Evolutionary conservation across 2,888 invertebrate species (phyloP), one percentile per base, ranked within the genome.

Genomic region (Netelia virgata): DNA sequence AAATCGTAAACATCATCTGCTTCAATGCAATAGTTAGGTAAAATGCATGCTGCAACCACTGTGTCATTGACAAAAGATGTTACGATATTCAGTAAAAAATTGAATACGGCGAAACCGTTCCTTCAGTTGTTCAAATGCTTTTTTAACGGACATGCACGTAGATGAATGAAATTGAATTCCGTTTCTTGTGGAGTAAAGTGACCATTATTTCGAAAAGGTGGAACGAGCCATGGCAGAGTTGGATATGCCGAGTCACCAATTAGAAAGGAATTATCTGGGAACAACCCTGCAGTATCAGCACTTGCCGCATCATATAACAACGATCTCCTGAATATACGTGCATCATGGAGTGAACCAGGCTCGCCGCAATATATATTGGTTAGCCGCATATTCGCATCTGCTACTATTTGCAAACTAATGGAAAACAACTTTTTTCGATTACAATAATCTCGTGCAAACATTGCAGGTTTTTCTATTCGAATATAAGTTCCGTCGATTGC

Each of bases 391-490:
- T 70, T 11, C 0, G 63, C 47, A 66, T 83, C 72, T 2, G 57
- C 75, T 1, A 79, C 57, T 11, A 50, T 68, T 72, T 75, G 79
- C 36, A 83, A 59, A 20, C 10, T 23, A n/a, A 83, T 64, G 11
- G 79, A 75, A 61, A 10, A 74, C 1, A n/a, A 75, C 36, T 75
- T 75, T 59, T 83, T 78, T 6, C 83, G 73, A 73, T 83, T 83
- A 14, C 28, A 83, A 74, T 68, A 68, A 23, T 68, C 73, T 36
- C 66, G n/a, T 20, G n/a, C 50, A 66, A 43, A 16, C 0, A 6
- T 5, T 53, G 57, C 1, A 28, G 78, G 73, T 59, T 64, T 83
- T n/a, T 36, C 28, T 6, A 83, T 78, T 1, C 61, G 28, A 11
- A 83, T 73, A 16, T 83, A 73, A 1, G 73, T 68, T 18, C 36